Percentiles rank a stretch among this genome's conserved stretches.
Evolutionary conservation across 1,140 invertebrate genomes (phyloP).

Genomic region (Trachelipus rathkii): DNA sequence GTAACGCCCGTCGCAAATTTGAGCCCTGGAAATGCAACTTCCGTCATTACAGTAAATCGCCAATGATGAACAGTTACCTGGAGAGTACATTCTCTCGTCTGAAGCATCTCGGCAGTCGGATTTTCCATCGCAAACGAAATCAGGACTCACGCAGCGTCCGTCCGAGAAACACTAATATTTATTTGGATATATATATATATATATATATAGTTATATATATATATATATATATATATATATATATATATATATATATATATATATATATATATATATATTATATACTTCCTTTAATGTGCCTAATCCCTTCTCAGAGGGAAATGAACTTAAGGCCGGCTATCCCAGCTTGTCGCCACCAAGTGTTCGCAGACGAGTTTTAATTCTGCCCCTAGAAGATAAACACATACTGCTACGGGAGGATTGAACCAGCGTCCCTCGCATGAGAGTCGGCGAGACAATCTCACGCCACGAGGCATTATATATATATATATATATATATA

Average conservation of each 20-base stretch:
- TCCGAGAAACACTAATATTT: constrained; percentile 48
- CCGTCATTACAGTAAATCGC: constrained; percentile 64
- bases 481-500: no score
- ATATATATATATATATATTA: background rate
- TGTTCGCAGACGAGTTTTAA: no score
- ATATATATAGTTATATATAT: background rate
- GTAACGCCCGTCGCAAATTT: constrained; percentile 68
- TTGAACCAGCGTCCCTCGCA: background rate
- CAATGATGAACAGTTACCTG: constrained; percentile 54
- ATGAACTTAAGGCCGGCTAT: no score
- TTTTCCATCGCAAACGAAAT: constrained; percentile 51
- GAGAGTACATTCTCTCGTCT: constrained; percentile 46
- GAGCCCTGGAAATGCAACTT: constrained; percentile 67
- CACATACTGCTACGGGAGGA: background rate
- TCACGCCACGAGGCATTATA: no score
- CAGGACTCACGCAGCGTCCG: constrained; percentile 52
- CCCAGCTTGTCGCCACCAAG: no score
- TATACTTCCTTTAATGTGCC: background rate
- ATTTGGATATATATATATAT: background rate
- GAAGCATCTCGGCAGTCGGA: constrained; percentile 49
- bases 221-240: constrained; percentile 17
- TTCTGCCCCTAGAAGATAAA: no score
- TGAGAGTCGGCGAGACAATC: background rate
- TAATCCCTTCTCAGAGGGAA: no score
- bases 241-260: constrained; percentile 4